A percentile compares a stretch with the other conserved stretches of the same genome.
Evolutionary conservation across 2,113 vertebrate genomes (phyloP).

Genomic region (Dipodomys ordii): DNA sequence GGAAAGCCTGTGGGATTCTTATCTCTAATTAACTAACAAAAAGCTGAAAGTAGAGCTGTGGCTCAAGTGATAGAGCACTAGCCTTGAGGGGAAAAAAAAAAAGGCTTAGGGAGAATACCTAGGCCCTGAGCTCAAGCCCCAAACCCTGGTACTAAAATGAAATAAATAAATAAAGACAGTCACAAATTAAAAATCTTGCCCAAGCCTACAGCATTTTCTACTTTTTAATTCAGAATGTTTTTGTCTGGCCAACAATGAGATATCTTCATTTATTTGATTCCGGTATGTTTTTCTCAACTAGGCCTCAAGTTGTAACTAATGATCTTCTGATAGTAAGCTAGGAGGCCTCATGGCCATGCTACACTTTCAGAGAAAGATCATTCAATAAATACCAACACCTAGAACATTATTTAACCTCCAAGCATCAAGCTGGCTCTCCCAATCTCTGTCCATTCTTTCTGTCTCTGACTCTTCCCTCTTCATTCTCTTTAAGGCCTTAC

Average conservation of each 20-base stretch:
- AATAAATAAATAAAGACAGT: not conserved
- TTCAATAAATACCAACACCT: not conserved
- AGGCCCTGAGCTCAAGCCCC: no score
- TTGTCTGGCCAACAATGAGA: not conserved
- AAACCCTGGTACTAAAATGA: no score
- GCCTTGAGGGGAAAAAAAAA: no score
- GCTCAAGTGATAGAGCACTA: no score
- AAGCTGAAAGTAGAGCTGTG: no score
- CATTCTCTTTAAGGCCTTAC: not conserved
- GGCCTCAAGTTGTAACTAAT: not conserved
- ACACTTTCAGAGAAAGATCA: not conserved
- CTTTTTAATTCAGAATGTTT: slow-evolving; percentile 18
- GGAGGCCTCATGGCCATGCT: not conserved
- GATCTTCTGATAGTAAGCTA: not conserved
- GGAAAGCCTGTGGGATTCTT: no score
- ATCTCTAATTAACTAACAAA: no score
- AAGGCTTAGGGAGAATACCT: no score
- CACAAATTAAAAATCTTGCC: not conserved
- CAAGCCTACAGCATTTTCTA: not conserved
- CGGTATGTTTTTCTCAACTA: slow-evolving; percentile 27
- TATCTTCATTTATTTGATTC: slow-evolving; percentile 2
- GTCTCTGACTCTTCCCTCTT: not conserved
- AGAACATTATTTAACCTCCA: not conserved
- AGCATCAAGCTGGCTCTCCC: not conserved
- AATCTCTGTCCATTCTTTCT: not conserved